A percentile compares a stretch with the other conserved stretches of the same genome.
Conservation (phyloP, 35 echinoderm and acorn worm genomes). For the Heliocidaris erythrogramma region DNA sequence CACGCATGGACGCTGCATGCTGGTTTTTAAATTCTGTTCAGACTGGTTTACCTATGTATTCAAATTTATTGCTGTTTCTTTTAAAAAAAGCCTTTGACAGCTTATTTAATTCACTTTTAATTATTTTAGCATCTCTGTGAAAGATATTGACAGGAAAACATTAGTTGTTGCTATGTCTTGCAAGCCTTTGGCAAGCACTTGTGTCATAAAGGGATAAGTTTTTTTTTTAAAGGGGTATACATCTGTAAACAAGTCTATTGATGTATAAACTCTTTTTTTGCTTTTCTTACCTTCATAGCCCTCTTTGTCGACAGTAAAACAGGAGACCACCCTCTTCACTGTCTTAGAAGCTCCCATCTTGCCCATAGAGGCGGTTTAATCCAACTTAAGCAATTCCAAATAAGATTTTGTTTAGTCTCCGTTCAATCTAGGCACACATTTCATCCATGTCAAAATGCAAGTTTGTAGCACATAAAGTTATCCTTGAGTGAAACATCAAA, state of each 20-base stretch:
- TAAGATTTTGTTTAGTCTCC: neutral
- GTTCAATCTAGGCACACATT: neutral
- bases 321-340: neutral
- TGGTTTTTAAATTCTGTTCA: neutral
- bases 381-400: neutral
- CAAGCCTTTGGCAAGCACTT: too few relatives aligned
- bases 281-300: constrained; percentile 24
- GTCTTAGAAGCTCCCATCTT: constrained; percentile 30
- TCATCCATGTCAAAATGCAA: neutral
- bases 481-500: neutral
- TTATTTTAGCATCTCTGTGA: too few relatives aligned
- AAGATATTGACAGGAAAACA: too few relatives aligned
- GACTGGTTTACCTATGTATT: neutral
- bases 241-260: too few relatives aligned
- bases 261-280: neutral
- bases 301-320: constrained; percentile 15
- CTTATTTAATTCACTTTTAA: too few relatives aligned
- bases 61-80: neutral
- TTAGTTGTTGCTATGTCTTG: too few relatives aligned
- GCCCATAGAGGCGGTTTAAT: neutral
- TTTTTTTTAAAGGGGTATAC: too few relatives aligned
- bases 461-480: neutral
- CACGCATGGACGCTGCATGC: neutral
- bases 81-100: neutral
- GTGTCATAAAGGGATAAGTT: too few relatives aligned